Evolutionary conservation across 1,140 invertebrate species (phyloP).

Genomic region (Temnothorax longispinosus): DNA sequence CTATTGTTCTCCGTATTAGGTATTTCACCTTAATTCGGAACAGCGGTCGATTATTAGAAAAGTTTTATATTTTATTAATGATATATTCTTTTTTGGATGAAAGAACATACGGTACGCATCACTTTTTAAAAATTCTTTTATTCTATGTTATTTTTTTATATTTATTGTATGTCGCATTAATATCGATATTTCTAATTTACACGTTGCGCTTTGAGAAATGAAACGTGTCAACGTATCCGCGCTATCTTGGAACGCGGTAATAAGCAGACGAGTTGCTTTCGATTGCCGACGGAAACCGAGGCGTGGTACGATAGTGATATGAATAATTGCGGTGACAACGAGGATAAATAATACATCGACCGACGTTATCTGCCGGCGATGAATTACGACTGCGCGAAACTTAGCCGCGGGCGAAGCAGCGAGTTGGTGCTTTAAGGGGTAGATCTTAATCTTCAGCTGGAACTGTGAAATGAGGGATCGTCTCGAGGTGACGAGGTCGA

Average conservation of each 20-base stretch:
- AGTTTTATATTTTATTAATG: neutral
- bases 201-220: slow-evolving; percentile 65
- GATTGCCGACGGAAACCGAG: slow-evolving; percentile 80
- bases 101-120: neutral
- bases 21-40: neutral
- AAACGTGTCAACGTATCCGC: slow-evolving; percentile 64
- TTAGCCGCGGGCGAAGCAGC: slow-evolving; percentile 59
- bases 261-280: slow-evolving; percentile 78
- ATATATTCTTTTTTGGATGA: neutral
- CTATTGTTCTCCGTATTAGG: neutral
- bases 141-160: neutral
- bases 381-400: slow-evolving; percentile 79
- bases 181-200: slow-evolving; percentile 40
- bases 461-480: slow-evolving; percentile 80
- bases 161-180: neutral
- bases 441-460: slow-evolving; percentile 76
- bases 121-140: neutral
- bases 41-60: neutral
- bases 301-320: slow-evolving; percentile 79
- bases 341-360: slow-evolving; percentile 83
- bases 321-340: slow-evolving; percentile 84
- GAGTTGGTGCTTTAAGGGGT: slow-evolving; percentile 72
- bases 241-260: slow-evolving; percentile 75
- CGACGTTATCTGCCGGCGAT: slow-evolving; percentile 80
- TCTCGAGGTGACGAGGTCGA: slow-evolving; percentile 78